Evolutionary conservation across 1,140 invertebrate species (phyloP).

Genomic region (Leptopilina clavipes): DNA sequence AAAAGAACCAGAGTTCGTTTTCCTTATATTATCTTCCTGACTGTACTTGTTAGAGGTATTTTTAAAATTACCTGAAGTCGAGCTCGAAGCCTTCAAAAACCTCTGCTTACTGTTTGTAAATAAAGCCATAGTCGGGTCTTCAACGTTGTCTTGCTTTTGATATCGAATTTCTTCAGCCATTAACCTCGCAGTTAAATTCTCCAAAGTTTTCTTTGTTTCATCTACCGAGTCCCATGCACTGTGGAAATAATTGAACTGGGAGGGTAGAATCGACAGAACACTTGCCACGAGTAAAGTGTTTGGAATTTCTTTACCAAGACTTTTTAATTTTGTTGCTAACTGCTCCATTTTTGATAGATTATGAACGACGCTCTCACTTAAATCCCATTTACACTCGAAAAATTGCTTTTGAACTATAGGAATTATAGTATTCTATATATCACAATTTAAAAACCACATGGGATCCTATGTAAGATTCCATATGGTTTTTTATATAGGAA

Average conservation of each 20-base stretch:
- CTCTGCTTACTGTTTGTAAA: not conserved
- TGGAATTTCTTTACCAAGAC: slow-evolving; percentile 13
- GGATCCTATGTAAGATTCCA: too few species aligned
- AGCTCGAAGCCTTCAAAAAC: not conserved
- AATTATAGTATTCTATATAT: too few species aligned
- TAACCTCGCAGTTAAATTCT: slow-evolving; percentile 58
- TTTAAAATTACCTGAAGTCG: not conserved
- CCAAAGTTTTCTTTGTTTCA: too few species aligned
- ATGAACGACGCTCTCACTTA: slow-evolving; percentile 26
- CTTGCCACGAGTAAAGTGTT: not conserved
- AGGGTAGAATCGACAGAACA: slow-evolving; percentile 39
- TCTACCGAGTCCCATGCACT: too few species aligned
- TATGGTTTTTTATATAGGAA: too few species aligned
- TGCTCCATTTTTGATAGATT: slow-evolving; percentile 40
- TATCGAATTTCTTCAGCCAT: slow-evolving; percentile 61
- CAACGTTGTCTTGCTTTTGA: not conserved
- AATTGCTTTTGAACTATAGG: too few species aligned
- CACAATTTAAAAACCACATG: too few species aligned
- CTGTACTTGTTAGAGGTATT: not conserved
- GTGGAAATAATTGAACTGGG: slow-evolving; percentile 53
- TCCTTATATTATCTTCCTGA: too few species aligned
- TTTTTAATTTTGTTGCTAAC: slow-evolving; percentile 38
- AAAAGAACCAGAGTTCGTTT: not conserved
- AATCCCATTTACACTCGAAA: not conserved
- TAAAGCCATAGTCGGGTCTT: not conserved